Percentiles rank a stretch among this genome's conserved stretches.
phyloP scores from a whole-genome alignment of 2,888 invertebrate species.

The Helicoverpa assulta region DNA sequence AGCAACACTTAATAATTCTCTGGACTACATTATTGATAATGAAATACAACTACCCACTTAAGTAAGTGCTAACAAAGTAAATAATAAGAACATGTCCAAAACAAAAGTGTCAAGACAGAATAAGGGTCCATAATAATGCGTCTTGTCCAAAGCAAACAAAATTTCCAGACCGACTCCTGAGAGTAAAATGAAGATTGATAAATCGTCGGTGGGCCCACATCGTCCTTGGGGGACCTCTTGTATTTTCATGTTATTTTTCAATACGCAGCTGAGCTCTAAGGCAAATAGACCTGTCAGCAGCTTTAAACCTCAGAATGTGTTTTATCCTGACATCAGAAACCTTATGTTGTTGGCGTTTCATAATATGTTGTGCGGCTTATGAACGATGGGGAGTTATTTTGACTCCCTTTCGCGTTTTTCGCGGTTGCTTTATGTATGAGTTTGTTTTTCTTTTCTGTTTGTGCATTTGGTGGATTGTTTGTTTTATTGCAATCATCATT shows the following conservation, averaged over 20 bases:
- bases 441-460: slow-evolving; percentile 6
- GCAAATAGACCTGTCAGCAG: slow-evolving; percentile 54
- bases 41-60: neutral
- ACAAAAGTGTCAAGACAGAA: slow-evolving; percentile 22
- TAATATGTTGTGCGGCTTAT: slow-evolving; percentile 13
- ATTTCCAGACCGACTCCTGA: slow-evolving; percentile 44
- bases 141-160: slow-evolving; percentile 22
- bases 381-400: neutral
- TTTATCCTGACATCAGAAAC: slow-evolving; percentile 20
- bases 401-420: slow-evolving; percentile 7
- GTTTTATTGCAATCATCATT: neutral
- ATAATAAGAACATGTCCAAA: slow-evolving; percentile 5
- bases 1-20: neutral
- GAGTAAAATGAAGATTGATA: slow-evolving; percentile 59
- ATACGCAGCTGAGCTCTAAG: slow-evolving; percentile 44
- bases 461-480: neutral
- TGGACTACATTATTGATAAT: neutral
- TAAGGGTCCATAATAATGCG: slow-evolving; percentile 22
- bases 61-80: neutral
- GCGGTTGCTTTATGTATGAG: slow-evolving; percentile 9
- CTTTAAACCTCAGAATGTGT: slow-evolving; percentile 23
- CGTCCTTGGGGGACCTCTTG: slow-evolving; percentile 33
- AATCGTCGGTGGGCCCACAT: slow-evolving; percentile 46
- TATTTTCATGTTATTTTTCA: slow-evolving; percentile 61
- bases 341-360: slow-evolving; percentile 15